These are phyloP conservation scores for Acropternis orthonyx DNA, from an alignment of 2,797 vertebrate genomes.

Conservation along the genomic window DNA sequence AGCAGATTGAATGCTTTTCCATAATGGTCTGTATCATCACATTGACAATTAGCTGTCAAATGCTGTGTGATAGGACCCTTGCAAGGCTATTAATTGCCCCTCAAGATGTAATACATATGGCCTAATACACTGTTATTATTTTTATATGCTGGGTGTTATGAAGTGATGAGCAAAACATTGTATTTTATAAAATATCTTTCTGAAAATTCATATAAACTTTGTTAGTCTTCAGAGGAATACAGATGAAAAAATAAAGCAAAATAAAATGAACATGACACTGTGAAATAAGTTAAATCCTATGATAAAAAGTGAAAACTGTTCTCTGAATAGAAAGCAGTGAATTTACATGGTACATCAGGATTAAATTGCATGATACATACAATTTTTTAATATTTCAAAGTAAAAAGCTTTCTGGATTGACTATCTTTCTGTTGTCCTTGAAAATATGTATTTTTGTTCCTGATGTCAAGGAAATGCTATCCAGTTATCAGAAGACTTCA, in stretches of 20 bases:
- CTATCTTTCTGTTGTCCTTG: background rate
- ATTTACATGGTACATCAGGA: background rate
- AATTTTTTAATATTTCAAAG: background rate
- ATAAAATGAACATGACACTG: background rate
- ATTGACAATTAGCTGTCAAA: background rate
- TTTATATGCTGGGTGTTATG: background rate
- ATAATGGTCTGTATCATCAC: background rate
- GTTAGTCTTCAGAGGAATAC: background rate
- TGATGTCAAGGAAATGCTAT: background rate
- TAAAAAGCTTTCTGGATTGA: background rate
- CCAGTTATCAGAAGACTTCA: background rate
- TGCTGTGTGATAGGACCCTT: background rate
- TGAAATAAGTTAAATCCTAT: background rate
- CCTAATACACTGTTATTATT: background rate
- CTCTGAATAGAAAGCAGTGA: background rate
- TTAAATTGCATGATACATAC: background rate
- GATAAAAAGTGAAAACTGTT: background rate
- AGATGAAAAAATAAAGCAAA: background rate
- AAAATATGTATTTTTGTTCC: background rate
- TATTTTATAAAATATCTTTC: background rate
- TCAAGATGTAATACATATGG: background rate
- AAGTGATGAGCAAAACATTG: background rate
- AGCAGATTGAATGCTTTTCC: background rate
- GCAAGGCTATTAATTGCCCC: background rate
- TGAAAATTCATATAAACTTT: background rate